Evolutionary conservation across 2,888 invertebrate species (phyloP), one percentile per base, ranked within the genome.

Genomic region (Tridacna gigas): DNA sequence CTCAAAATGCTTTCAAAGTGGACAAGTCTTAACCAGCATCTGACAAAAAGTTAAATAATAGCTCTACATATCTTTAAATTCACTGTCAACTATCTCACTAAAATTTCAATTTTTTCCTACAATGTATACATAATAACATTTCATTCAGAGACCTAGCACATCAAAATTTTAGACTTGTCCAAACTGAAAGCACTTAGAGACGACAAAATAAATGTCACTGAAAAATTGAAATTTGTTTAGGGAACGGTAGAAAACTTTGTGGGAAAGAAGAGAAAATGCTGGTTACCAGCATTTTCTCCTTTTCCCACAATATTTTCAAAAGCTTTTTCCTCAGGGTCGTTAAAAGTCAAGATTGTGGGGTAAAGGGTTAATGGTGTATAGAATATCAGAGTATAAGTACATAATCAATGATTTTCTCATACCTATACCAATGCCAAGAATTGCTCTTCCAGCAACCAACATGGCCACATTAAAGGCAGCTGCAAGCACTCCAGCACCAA

Each of bases 381-480:
- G 9, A 15, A 15, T 56, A 20, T 56, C 56, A 56, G 56, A 9
- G 1, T 56, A 5, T 3, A 56, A 5, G 20, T 56, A 20, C 56
- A 56, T 1, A 56, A 56, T 20, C 20, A 56, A 56, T 20, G 2
- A 56, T 56, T 3, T 20, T 11, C 20, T 20, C 93, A 91, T 89
- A 95, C 96, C 96, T 76, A 96, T 95, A 51, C 95, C 96, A 65
- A 95, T 89, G 20, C 96, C 96, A n/a, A 95, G 93, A 47, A 95
- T 92, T 28, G 95, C 88, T 74, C 96, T 89, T 5, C 96, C 96
- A 71, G 91, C 86, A 9, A 96, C 91, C 26, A 96, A 92, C 90
- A 93, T 92, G 61, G 90, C 90, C 37, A 94, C 92, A 84, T 92
- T 92, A 37, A 91, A 87, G 1, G 95, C 94, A 22, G 93, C 89